Base-by-base conservation (phyloP, 1,140 invertebrate species). In the Nomia melanderi region DNA sequence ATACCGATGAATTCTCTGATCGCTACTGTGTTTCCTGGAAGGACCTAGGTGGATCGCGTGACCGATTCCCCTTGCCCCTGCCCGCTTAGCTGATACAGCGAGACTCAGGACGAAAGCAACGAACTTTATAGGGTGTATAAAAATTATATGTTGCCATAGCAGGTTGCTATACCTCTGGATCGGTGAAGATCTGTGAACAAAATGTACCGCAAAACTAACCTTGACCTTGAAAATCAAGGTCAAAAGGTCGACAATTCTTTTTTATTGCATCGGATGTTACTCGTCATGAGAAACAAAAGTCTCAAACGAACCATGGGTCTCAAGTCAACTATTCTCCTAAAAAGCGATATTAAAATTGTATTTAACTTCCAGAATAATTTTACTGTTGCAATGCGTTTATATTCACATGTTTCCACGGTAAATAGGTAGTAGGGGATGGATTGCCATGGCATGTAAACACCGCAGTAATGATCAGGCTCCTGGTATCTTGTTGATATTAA, bases 281-380 rank as follows among this genome's bases (percentile, higher is more conserved):
- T 59, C 29, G 14, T 59, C 29, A 17, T 3, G 29, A 33, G 29
- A 17, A 59, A 31, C 27, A 33, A 59, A 59, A 33, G 29, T 7
- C 9, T 59, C 6, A 29, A 29, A 27, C 11, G 54, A 56, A 14
- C 54, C 54, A 56, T 29, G 2, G 54, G 11, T 56, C 54, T 3
- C 8, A 29, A 14, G n/a, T 25, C 25, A 33, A 33, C 29, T 17
- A 31, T 59, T 33, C 29, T 59, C 56, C n/a, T 33, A 33, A 59
- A 57, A 59, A 59, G 33, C 27, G 31, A 59, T 59, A 20, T 59
- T 33, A 33, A 33, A 59, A 20, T 33, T 59, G 6, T 20, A 29
- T 54, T 12, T 74, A 65, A 69, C 9, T 76, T 31, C 47, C 53
- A 8, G 0, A 62, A 23, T 23, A 14, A 53, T 53, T 53, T 53